phyloP scores from a whole-genome alignment of 2,797 vertebrate species.

The Gephyroberyx darwinii region DNA sequence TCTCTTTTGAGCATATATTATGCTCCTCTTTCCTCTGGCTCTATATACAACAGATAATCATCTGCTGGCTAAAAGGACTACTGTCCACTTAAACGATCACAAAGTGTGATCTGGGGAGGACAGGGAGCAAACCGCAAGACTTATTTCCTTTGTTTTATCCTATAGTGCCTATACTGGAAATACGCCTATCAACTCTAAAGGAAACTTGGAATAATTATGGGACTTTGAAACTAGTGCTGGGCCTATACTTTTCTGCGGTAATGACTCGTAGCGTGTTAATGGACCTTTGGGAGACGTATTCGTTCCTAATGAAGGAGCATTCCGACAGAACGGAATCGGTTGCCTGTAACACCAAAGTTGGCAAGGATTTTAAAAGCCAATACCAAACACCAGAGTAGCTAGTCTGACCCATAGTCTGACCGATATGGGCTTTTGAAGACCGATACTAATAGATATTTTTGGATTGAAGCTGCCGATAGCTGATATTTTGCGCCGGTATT shows the following conservation, averaged over 20 bases:
- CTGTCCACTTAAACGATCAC: conserved; percentile 16
- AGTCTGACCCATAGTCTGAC: neutral
- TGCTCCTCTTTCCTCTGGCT: conserved; percentile 9
- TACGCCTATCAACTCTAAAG: neutral
- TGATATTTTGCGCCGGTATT: too few relatives aligned
- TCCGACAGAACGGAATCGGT: neutral
- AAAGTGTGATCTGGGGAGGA: neutral
- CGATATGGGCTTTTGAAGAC: too few relatives aligned
- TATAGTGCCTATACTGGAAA: conserved; percentile 5
- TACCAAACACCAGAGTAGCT: neutral
- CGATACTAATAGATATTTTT: too few relatives aligned
- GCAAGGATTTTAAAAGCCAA: conserved; percentile 25
- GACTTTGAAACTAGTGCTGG: conserved; percentile 4
- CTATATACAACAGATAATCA: conserved; percentile 11
- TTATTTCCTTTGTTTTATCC: conserved; percentile 7
- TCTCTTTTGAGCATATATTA: conserved; percentile 7
- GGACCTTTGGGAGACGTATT: conserved; percentile 25
- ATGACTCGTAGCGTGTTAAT: conserved; percentile 46
- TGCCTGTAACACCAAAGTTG: conserved; percentile 28
- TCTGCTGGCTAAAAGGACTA: conserved; percentile 16
- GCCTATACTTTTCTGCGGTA: conserved; percentile 12
- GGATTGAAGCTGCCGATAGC: too few relatives aligned
- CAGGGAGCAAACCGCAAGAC: neutral
- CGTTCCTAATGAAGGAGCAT: conserved; percentile 35
- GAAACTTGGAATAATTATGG: neutral